Evolutionary conservation across 2,113 vertebrate species (phyloP).

Genomic region (Orycteropus afer): DNA sequence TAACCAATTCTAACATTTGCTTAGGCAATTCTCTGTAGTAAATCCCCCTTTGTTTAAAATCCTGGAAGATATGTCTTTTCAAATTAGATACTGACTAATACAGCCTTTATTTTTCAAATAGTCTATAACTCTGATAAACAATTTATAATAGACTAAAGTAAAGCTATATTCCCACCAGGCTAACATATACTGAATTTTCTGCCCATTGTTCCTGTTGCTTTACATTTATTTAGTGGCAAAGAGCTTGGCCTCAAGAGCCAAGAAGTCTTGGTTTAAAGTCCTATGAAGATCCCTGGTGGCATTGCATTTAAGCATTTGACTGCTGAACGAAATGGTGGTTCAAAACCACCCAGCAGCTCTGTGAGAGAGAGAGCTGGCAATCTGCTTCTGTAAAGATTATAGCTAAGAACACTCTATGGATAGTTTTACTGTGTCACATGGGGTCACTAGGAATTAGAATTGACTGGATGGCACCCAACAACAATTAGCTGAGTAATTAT

Average conservation of each 20-base stretch:
- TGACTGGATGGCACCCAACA: neutral
- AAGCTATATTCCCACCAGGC: neutral
- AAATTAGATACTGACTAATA: neutral
- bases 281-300: neutral
- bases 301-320: neutral
- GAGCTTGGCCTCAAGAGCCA: neutral
- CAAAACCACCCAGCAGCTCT: neutral
- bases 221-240: neutral
- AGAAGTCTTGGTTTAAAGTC: neutral
- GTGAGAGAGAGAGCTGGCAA: neutral
- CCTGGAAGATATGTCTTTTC: neutral
- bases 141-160: neutral
- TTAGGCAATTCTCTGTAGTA: neutral
- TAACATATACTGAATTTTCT: neutral
- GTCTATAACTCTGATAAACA: neutral
- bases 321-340: neutral
- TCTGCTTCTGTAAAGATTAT: neutral
- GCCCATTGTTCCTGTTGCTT: neutral
- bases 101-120: neutral
- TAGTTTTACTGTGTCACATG: neutral
- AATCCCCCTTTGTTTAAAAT: neutral
- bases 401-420: neutral
- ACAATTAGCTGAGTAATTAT: neutral
- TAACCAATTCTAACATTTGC: neutral
- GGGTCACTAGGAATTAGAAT: neutral